Evolutionary conservation across 2,888 invertebrate species (phyloP).

Genomic region (Heliconius ismenius): DNA sequence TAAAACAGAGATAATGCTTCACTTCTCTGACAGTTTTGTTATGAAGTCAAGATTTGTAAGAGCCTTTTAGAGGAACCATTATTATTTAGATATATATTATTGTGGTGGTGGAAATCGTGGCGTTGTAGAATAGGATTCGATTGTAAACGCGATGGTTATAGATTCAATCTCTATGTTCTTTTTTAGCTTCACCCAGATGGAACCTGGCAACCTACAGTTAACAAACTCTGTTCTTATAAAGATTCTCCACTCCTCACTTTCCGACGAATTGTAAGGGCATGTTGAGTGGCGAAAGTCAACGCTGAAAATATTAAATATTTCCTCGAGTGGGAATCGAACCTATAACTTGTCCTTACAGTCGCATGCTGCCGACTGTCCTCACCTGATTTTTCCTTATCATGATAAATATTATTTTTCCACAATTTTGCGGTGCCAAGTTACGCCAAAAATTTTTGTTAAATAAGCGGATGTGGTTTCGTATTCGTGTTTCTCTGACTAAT

Average conservation of each 20-base stretch:
- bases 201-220: no score
- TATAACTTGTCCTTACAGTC: no score
- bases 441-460: not conserved
- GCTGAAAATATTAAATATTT: no score
- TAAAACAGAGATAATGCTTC: constrained; percentile 38
- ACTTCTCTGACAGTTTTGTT: constrained; percentile 31
- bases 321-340: no score
- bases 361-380: no score
- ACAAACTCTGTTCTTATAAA: no score
- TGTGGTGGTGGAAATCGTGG: no score
- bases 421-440: not conserved
- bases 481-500: not conserved
- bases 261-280: no score
- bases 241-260: no score
- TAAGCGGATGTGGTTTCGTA: not conserved
- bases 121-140: not conserved
- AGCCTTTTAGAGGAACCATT: constrained; percentile 14
- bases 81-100: constrained; percentile 5
- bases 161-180: no score
- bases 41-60: constrained; percentile 22
- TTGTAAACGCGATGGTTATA: not conserved
- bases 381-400: not conserved
- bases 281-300: no score
- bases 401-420: not conserved
- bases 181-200: no score